Evolutionary conservation across 2,113 vertebrate species (phyloP).

Genomic region (Rhodinocichla rosea): DNA sequence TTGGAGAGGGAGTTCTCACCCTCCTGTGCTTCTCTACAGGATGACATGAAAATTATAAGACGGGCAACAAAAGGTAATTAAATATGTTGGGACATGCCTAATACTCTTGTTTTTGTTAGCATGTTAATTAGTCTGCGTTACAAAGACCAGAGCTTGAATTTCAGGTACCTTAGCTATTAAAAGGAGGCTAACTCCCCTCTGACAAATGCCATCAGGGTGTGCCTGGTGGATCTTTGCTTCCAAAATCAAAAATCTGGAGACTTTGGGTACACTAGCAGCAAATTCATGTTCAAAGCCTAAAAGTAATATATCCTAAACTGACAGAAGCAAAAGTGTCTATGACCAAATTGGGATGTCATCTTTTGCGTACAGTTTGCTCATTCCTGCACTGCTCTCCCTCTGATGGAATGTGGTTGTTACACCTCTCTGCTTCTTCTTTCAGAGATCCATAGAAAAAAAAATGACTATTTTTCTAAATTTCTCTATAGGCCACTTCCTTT

Average conservation of each 20-base stretch:
- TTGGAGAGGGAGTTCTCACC: conserved; percentile 89
- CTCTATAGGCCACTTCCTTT: not conserved
- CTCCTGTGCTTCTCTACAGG: conserved; percentile 82
- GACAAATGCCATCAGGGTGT: conserved; percentile 56
- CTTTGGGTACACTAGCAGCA: not conserved
- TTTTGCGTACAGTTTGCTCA: not conserved
- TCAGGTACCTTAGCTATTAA: conserved; percentile 69
- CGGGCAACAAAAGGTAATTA: conserved; percentile 86
- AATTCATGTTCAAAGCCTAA: not conserved
- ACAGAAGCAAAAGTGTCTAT: not conserved
- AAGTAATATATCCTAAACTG: not conserved
- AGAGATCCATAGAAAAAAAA: not conserved
- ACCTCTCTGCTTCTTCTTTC: not conserved
- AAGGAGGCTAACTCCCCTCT: conserved; percentile 56
- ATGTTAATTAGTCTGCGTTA: conserved; percentile 64
- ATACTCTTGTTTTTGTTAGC: conserved; percentile 54
- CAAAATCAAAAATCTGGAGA: not conserved
- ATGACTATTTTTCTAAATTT: not conserved
- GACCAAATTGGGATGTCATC: not conserved
- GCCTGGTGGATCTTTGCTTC: conserved; percentile 16
- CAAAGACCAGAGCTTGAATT: conserved; percentile 66
- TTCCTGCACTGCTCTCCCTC: not conserved
- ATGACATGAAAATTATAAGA: conserved; percentile 84
- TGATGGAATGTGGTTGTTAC: not conserved
- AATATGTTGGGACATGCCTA: conserved; percentile 14